Percentiles rank a stretch among this genome's conserved stretches.
phyloP scores from a whole-genome alignment of 1,140 invertebrate species.

The Eumaeus atala region DNA sequence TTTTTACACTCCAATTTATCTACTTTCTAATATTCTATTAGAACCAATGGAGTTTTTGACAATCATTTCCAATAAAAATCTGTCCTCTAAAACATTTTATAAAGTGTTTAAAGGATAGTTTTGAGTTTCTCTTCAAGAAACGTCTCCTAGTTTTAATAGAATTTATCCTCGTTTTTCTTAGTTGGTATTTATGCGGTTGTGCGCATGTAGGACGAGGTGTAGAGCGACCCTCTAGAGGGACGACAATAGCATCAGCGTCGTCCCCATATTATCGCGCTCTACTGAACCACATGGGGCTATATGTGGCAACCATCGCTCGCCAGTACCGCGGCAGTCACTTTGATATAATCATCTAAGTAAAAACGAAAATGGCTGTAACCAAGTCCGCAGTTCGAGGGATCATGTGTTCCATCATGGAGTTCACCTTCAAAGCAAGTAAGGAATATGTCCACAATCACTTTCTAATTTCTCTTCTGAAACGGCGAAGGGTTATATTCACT shows the following conservation, averaged over 20 bases:
- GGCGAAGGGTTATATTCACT: no score
- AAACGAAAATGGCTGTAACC: conserved; percentile 49
- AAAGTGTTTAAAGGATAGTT: no score
- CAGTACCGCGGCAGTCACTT: conserved; percentile 3
- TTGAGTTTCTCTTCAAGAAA: no score
- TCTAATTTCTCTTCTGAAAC: conserved; percentile 12
- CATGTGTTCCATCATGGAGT: conserved; percentile 68
- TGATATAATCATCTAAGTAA: conserved; percentile 8
- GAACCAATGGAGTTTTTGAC: no score
- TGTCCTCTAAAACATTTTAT: no score
- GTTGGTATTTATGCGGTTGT: conserved; percentile 42
- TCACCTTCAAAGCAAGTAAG: conserved; percentile 72
- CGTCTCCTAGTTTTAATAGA: no score
- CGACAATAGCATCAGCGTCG: conserved; percentile 65
- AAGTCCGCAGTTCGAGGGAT: conserved; percentile 61
- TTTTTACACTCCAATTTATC: no score
- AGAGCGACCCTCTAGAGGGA: conserved; percentile 53
- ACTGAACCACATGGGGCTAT: conserved; percentile 40
- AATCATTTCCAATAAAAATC: no score
- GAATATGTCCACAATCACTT: conserved; percentile 26
- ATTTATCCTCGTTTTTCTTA: neutral
- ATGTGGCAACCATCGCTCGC: conserved; percentile 6
- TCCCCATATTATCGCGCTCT: conserved; percentile 60
- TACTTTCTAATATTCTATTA: no score
- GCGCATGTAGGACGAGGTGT: conserved; percentile 57